Percentiles rank a stretch among this genome's conserved stretches.
phyloP scores from a whole-genome alignment of 2,797 vertebrate species.

The Bovichtus variegatus region DNA sequence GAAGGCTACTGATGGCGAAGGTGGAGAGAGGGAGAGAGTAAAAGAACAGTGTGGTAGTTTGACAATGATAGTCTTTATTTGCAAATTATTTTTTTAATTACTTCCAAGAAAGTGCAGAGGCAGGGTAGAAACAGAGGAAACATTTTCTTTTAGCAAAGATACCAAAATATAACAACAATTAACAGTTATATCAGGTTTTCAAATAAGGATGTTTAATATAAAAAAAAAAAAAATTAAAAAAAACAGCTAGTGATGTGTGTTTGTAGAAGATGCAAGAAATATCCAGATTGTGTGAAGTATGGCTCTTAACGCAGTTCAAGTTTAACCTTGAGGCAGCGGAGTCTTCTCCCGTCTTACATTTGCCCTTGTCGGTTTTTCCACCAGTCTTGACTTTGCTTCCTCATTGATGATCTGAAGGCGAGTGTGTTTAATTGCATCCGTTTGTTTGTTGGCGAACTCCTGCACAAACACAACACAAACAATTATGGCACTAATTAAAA shows the following conservation, averaged over 20 bases:
- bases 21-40: constrained; percentile 36
- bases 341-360: constrained; percentile 55
- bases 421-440: constrained; percentile 80
- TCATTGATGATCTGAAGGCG: constrained; percentile 78
- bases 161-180: constrained; percentile 22
- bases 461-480: constrained; percentile 84
- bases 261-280: constrained; percentile 13
- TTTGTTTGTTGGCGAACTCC: constrained; percentile 82
- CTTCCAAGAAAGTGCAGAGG: background rate
- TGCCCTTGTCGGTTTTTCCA: constrained; percentile 65
- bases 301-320: constrained; percentile 42
- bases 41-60: constrained; percentile 5
- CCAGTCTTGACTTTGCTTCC: constrained; percentile 74
- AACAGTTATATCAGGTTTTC: constrained; percentile 4
- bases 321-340: constrained; percentile 64
- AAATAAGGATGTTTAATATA: background rate
- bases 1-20: constrained; percentile 44
- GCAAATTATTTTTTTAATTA: constrained; percentile 17
- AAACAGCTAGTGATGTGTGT: constrained; percentile 14
- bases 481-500: constrained; percentile 85
- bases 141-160: background rate
- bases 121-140: constrained; percentile 11
- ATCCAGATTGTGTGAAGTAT: constrained; percentile 31
- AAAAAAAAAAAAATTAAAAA: constrained; percentile 7
- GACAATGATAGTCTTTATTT: constrained; percentile 55